Base-by-base conservation (phyloP, 2,797 vertebrate genomes). In the Arnoldichthys spilopterus region DNA sequence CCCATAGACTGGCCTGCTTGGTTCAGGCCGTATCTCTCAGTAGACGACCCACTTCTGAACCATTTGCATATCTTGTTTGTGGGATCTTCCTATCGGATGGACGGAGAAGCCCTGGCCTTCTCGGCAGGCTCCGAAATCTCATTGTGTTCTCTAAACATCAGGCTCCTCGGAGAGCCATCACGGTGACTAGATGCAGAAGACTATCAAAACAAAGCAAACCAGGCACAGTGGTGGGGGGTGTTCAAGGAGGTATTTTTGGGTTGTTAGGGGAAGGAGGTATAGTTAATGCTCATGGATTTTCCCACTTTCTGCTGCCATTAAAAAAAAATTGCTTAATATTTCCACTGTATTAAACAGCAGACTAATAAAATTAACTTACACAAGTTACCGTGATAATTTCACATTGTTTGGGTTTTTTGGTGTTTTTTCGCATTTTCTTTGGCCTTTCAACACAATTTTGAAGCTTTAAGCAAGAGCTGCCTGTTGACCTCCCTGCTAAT, bases 51-150 rank as follows among this genome's bases (percentile, higher is more conserved):
- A n/a, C 59, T 26, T 76, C 32, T 0, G 7, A 9, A 3, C 59
- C n/a, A 4, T 74, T 71, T 71, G 76, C 78, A 79, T 85, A 82
- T 85, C 84, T 85, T 85, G 76, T 85, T 81, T 83, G 63, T 79
- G 51, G 73, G 40, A 83, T 85, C 81, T 81, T 45, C 18, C 20
- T 73, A 56, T 79, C 43, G 6, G 59, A 32, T 30, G 63, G 77
- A 58, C 61, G 53, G 63, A 53, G 68, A 73, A 77, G 34, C 62
- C 51, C 67, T 66, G 72, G 72, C 47, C 73, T 80, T 82, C 67
- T 75, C 40, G 40, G 40, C 40, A 43, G 40, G 40, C 4, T 8
- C 40, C 11, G 43, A 32, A 47, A 75, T 72, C 68, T 83, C 75
- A 22, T 64, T 71, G 71, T 37, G 72, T 74, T 69, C 67, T 56